phyloP scores from a whole-genome alignment of 1,140 invertebrate genomes.

The Xylocopa sonorina region DNA sequence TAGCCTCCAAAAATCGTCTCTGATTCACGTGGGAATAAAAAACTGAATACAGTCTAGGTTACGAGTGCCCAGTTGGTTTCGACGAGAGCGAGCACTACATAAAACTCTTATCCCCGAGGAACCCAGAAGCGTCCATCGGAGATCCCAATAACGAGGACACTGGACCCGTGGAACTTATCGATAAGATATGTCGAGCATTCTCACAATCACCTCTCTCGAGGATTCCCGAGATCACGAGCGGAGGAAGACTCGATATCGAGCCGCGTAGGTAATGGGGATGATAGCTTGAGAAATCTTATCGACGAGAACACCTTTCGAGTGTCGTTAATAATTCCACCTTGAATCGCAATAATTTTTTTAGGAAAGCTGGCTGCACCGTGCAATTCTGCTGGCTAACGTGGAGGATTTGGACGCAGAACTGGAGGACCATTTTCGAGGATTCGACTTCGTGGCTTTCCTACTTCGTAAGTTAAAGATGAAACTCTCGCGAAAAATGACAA shows the following conservation, averaged over 20 bases:
- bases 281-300: too few relatives aligned
- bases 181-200: conserved; percentile 42
- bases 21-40: too few relatives aligned
- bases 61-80: conserved; percentile 58
- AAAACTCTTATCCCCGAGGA: conserved; percentile 46
- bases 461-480: conserved; percentile 38
- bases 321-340: too few relatives aligned
- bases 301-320: too few relatives aligned
- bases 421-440: conserved; percentile 49
- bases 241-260: background rate
- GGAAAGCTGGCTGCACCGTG: conserved; percentile 39
- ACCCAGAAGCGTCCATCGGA: background rate
- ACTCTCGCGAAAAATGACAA: too few relatives aligned
- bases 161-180: background rate
- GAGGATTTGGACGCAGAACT: conserved; percentile 51
- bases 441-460: conserved; percentile 60
- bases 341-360: conserved; percentile 15
- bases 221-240: conserved; percentile 10
- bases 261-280: conserved; percentile 38
- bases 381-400: conserved; percentile 66
- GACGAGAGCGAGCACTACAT: conserved; percentile 68
- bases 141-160: background rate
- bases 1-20: background rate
- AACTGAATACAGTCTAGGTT: conserved; percentile 54
- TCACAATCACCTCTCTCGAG: conserved; percentile 34